Base-by-base conservation (phyloP, 1,140 invertebrate species). In the Bombus consobrinus region DNA sequence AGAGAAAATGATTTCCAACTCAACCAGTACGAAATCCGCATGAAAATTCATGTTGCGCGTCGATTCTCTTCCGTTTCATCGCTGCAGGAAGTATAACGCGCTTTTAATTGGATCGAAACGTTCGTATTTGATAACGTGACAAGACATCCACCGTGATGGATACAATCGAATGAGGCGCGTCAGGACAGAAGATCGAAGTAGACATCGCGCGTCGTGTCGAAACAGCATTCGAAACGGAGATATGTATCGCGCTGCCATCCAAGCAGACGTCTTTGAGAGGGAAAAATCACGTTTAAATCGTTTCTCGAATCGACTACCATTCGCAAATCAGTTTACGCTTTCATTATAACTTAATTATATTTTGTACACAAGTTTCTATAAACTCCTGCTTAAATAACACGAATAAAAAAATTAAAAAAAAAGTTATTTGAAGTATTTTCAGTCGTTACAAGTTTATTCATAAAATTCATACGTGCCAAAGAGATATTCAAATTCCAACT, bases 91-190 rank as follows among this genome's bases (percentile, higher is more conserved):
- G 37, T 43, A 57, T 39, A 34, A 25, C 41, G 64, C 72, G 71
- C 68, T 81, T 83, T 83, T 92, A 92, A 92, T 92, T 86, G 79
- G 87, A 89, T 91, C 86, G 88, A 74, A 82, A 69, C 77, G 73
- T 83, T 89, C 82, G 80, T 43, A 79, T 64, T 81, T 86, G 89
- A 91, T 92, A 92, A 91, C 87, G 79, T 77, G 81, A 81, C 90
- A 90, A 92, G 89, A 90, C 82, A 83, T 82, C 79, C 83, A 69
- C 32, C 57, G 82, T 79, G 87, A 84, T 77, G 77, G 80, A 82
- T 83, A 69, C 87, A 92, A 92, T 92, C 87, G 91, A 92, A 88
- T 91, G 82, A 89, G 83, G 37, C 43, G 66, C 69, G 86, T 83
- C 85, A 85, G 68, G 87, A 76, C 74, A 80, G 10, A 73, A 81